These are phyloP conservation scores for Lophotis ruficrista DNA, from an alignment of 2,113 vertebrate genomes.

Conservation along the genomic window DNA sequence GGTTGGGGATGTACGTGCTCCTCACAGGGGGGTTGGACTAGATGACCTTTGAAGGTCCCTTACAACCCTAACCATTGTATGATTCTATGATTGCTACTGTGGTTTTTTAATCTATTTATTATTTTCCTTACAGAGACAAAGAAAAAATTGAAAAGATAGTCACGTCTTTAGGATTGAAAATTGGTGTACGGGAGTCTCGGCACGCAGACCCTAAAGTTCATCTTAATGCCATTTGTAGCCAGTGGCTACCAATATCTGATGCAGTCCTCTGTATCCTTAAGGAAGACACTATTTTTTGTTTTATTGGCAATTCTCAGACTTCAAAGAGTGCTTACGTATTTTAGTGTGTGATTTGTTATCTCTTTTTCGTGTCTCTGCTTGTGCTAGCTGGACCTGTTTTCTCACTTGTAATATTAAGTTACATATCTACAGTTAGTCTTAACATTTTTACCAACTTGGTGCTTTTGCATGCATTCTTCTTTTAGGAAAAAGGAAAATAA, in stretches of 20 bases:
- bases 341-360: background rate
- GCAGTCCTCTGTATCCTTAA: slow-evolving; percentile 93
- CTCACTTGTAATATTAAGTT: background rate
- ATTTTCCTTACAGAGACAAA: slow-evolving; percentile 82
- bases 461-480: background rate
- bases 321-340: background rate
- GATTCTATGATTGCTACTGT: background rate
- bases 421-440: background rate
- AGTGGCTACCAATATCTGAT: slow-evolving; percentile 93
- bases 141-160: slow-evolving; percentile 94
- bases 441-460: background rate
- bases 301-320: background rate
- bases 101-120: background rate
- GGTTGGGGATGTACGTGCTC: too few species aligned
- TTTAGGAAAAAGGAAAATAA: background rate
- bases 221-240: slow-evolving; percentile 91
- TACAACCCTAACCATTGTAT: too few species aligned
- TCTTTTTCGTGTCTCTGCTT: background rate
- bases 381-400: background rate
- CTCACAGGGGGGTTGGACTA: too few species aligned
- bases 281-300: background rate
- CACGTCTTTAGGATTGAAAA: slow-evolving; percentile 85
- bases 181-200: slow-evolving; percentile 84
- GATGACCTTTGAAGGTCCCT: too few species aligned
- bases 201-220: slow-evolving; percentile 94